Evolutionary conservation across 2,888 invertebrate genomes (phyloP).

Genomic region (Acanthosepion lycidas): DNA sequence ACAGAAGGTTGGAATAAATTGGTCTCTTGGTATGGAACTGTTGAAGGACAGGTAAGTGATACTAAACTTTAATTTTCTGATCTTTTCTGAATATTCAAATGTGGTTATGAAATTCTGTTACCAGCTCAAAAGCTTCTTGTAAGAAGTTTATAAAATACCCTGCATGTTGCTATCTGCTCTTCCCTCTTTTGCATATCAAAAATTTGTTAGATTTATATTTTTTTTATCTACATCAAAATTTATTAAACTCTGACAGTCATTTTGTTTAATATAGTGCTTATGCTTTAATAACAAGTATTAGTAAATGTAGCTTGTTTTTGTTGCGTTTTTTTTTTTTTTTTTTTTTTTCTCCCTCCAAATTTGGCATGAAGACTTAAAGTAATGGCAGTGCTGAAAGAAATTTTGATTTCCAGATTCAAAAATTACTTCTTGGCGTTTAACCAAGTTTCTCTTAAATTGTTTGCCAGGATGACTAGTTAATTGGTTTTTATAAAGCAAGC

Average conservation of each 20-base stretch:
- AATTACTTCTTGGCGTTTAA: background rate
- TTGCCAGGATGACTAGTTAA: too few species aligned
- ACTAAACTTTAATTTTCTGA: background rate
- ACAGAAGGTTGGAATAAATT: constrained; percentile 76
- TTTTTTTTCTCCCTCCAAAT: too few species aligned
- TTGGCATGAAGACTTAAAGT: too few species aligned
- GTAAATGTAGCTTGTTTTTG: too few species aligned
- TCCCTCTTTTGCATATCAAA: background rate
- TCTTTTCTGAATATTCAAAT: background rate
- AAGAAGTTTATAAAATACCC: background rate
- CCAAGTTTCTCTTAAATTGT: background rate
- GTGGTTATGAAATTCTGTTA: background rate
- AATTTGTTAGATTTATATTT: background rate
- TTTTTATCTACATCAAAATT: background rate
- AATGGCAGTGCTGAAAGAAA: too few species aligned
- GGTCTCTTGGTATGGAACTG: constrained; percentile 71
- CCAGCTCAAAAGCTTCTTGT: too few species aligned
- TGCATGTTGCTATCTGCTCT: background rate
- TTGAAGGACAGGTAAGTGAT: constrained; percentile 70
- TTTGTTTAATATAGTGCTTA: too few species aligned
- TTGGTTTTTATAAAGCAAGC: too few species aligned
- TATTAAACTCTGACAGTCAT: too few species aligned
- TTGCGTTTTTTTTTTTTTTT: too few species aligned
- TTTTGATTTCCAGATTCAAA: background rate
- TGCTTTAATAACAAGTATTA: too few species aligned